These are phyloP conservation scores for Ciconia nigra DNA, from an alignment of 2,797 vertebrate species.

Conservation along the genomic window DNA sequence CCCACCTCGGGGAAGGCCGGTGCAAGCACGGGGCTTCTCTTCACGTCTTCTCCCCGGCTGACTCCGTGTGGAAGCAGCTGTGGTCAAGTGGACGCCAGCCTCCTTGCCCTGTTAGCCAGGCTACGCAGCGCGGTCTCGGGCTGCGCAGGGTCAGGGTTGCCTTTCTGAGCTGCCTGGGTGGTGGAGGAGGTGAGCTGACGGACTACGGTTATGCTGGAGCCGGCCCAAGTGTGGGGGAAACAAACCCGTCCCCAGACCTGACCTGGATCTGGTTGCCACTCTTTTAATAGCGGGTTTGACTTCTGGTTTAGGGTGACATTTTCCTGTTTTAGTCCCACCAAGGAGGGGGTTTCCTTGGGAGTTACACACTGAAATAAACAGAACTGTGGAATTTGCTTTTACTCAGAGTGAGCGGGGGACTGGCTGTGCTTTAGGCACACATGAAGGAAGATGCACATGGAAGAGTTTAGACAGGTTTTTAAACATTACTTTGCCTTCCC, in stretches of 20 bases:
- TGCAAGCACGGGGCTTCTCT: background rate
- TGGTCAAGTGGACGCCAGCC: background rate
- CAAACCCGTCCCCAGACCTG: background rate
- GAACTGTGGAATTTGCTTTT: background rate
- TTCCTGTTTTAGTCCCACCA: background rate
- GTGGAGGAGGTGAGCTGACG: background rate
- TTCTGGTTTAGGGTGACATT: background rate
- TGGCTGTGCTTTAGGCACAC: background rate
- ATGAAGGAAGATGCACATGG: background rate
- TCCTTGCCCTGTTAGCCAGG: background rate
- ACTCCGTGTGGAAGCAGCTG: rapidly evolving
- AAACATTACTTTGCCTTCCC: background rate
- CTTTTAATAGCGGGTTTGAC: background rate
- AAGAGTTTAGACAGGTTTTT: background rate
- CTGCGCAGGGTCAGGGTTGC: background rate
- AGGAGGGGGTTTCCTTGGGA: background rate
- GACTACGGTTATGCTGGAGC: rapidly evolving
- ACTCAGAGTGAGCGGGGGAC: background rate
- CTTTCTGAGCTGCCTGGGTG: background rate
- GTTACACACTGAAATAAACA: background rate
- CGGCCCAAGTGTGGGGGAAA: background rate
- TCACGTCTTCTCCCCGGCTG: background rate
- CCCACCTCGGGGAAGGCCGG: rapidly evolving
- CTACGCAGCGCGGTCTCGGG: rapidly evolving
- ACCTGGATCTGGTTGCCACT: background rate